A percentile compares a stretch with the other conserved stretches of the same genome.
phyloP scores from a whole-genome alignment of 2,888 invertebrate species.

The Eremobia ochroleuca region DNA sequence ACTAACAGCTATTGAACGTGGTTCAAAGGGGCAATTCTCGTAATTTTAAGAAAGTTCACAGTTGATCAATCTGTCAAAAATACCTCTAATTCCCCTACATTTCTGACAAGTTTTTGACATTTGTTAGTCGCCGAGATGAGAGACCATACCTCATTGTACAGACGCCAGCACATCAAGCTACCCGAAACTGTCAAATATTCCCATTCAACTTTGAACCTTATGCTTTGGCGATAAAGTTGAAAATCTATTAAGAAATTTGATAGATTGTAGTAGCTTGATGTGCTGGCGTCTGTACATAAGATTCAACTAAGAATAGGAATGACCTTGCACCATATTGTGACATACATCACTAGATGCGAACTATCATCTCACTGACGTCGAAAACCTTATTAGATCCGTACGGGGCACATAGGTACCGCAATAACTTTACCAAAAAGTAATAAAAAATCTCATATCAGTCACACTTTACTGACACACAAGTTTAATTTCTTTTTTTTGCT shows the following conservation, averaged over 20 bases:
- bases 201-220: too few species aligned
- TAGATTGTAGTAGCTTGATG: too few species aligned
- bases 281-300: neutral
- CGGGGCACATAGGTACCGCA: neutral
- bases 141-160: too few species aligned
- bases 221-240: too few species aligned
- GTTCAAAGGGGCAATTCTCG: too few species aligned
- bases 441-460: neutral
- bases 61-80: neutral
- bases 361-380: neutral
- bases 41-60: too few species aligned
- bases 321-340: neutral
- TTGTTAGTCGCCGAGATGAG: too few species aligned
- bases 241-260: too few species aligned
- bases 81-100: neutral
- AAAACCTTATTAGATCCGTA: neutral
- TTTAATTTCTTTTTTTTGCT: neutral
- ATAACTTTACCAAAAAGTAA: neutral
- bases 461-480: neutral
- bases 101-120: neutral
- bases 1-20: neutral
- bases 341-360: neutral
- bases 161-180: too few species aligned
- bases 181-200: too few species aligned
- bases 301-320: neutral